Evolutionary conservation across 2,797 vertebrate species (phyloP), one percentile per base, ranked within the genome.

Genomic region (Myiothlypis chrysogaster): DNA sequence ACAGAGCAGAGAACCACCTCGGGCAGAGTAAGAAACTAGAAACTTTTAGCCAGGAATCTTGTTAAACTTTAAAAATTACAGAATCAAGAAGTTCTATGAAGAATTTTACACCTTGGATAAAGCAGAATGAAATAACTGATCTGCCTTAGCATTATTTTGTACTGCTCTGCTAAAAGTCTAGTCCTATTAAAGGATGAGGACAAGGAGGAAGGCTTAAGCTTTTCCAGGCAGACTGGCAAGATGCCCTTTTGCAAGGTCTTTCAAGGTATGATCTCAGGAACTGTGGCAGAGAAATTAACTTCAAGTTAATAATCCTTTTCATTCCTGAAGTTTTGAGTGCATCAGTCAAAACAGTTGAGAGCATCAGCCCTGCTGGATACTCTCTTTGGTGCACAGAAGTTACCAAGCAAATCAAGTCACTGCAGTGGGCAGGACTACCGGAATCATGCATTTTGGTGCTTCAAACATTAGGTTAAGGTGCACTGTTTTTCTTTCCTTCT

Each of bases 111-210:
- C 21, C 27, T 69, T 4, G 2, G 69, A 37, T 72, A 14, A 57
- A 88, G 35, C 7, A 20, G 78, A 93, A 95, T 20, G 17, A 72
- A 94, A 46, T 44, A 86, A 76, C n/a, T 37, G 12, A 34, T 90
- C 57, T 83, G 70, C 66, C 59, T 91, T 69, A 59, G 68, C 47
- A 76, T 82, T 89, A 83, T 56, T 94, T 78, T 43, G 64, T 49
- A 76, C 59, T 43, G 70, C 90, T 94, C 84, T 94, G 85, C 87
- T 87, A 46, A 30, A 96, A 90, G 94, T 96, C 94, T 94, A 96
- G 95, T 95, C 94, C 93, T 94, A 91, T 95, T 95, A 96, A 96
- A 93, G 96, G 95, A 96, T 96, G 94, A 96, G 37, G 70, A 87
- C 83, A 76, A 66, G 68, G 95, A 96, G 30, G 83, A 94, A 91